Percentiles rank a stretch among this genome's conserved stretches.
phyloP scores from a whole-genome alignment of 2,797 vertebrate genomes.

The Pteropus rufus region DNA sequence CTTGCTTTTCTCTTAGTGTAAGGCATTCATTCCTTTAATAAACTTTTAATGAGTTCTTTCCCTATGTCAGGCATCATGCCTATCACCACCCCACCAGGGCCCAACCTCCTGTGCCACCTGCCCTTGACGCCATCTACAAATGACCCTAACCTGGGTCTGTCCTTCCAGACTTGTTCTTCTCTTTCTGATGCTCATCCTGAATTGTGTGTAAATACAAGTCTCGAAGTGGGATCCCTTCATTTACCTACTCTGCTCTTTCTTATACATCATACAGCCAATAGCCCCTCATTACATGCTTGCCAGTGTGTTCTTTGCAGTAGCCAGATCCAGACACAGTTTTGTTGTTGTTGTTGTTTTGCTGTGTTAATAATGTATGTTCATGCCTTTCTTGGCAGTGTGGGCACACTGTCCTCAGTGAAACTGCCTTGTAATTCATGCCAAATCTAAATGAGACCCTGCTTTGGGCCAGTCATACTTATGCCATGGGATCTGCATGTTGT shows the following conservation, averaged over 20 bases:
- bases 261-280: rapidly evolving
- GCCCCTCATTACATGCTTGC: background rate
- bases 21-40: background rate
- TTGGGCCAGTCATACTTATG: background rate
- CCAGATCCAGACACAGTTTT: background rate
- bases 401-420: background rate
- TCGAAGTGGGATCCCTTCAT: background rate
- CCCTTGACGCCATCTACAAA: background rate
- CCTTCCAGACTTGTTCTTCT: background rate
- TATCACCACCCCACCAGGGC: background rate
- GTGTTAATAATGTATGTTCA: background rate
- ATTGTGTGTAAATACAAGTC: too few relatives aligned
- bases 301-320: background rate
- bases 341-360: too few relatives aligned
- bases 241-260: background rate
- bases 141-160: background rate
- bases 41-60: background rate
- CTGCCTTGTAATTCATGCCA: background rate
- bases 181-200: background rate
- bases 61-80: rapidly evolving
- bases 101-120: rapidly evolving
- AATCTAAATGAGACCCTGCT: background rate
- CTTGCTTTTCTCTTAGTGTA: background rate
- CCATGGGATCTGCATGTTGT: background rate
- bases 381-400: background rate